Conservation (phyloP, 2,113 vertebrate genomes). For the Atractosteus spatula region DNA sequence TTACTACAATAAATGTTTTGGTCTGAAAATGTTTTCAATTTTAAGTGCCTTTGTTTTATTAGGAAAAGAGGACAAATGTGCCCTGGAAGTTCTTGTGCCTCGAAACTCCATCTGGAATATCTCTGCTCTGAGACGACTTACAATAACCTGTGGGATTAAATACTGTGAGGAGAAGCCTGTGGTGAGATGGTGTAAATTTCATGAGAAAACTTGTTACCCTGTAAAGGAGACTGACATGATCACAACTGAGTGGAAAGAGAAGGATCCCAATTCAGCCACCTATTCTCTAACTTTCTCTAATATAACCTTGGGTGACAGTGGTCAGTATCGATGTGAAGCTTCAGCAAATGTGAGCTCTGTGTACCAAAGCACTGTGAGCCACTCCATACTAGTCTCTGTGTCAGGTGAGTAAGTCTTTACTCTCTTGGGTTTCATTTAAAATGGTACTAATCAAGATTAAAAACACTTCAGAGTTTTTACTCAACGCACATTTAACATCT, state of each 20-base stretch:
- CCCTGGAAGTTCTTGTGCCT: not conserved
- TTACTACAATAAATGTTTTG: too few species aligned
- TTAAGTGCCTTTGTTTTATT: not conserved
- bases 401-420: conserved; percentile 38
- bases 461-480: not conserved
- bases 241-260: not conserved
- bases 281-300: conserved; percentile 33
- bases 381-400: conserved; percentile 35
- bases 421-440: not conserved
- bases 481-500: too few species aligned
- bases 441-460: too few species aligned
- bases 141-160: conserved; percentile 36
- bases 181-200: conserved; percentile 41
- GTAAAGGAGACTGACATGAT: conserved; percentile 12
- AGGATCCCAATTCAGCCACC: rapidly evolving
- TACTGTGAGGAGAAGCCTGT: not conserved
- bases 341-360: rapidly evolving
- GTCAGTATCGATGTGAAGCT: conserved; percentile 43
- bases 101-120: conserved; percentile 20
- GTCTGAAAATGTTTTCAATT: too few species aligned
- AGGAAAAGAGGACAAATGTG: conserved; percentile 30
- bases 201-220: rapidly evolving
- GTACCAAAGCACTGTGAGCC: not conserved
- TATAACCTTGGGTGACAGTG: conserved; percentile 27
- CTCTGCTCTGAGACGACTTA: not conserved